Base-by-base conservation (phyloP, 2,113 vertebrate species). In the Oryzias celebensis region DNA sequence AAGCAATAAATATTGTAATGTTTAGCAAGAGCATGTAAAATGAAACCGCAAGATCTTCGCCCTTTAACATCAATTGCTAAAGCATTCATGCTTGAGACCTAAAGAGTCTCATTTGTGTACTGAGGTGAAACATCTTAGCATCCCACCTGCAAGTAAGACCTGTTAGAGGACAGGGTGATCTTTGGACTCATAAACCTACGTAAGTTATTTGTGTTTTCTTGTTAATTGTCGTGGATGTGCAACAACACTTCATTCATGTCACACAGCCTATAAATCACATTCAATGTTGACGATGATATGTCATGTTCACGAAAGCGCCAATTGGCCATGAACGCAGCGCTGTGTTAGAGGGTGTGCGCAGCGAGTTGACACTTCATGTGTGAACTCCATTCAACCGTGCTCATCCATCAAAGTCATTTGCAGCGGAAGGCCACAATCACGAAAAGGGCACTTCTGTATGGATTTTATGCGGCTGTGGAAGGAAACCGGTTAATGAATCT, bases 401-500 rank as follows among this genome's bases (percentile, higher is more conserved):
- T 75, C 77, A 84, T 88, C 70, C 60, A 80, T 87, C 82, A 88
- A 70, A 70, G 73, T 75, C 70, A 58, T 54, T 71, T 47, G 60
- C 31, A 16, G 6, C 7, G 13, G 28, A 18, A 61, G 31, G 53
- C 52, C 45, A 31, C 71, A 68, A 45, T 71, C 71, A 73, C 62
- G 46, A 66, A 84, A 84, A 80, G 75, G 75, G 49, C 60, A 59
- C 48, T 70, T 70, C 52, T 73, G 59, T 77, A 84, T 84, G 59
- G 85, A 88, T 80, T 85, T 77, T 78, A 46, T 50, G 28, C 68
- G 62, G 48, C 41, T 64, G 61, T 61, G 18, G 65, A 71, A 75
- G 80, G 75, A 88, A 86, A 65, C 75, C 41, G 45, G 47, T 54
- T 82, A 81, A 85, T 86, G 81, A 83, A 87, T 82, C 59, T 82